These are phyloP conservation scores for Pluvialis apricaria DNA, from an alignment of 2,113 vertebrate species.

Conservation along the genomic window DNA sequence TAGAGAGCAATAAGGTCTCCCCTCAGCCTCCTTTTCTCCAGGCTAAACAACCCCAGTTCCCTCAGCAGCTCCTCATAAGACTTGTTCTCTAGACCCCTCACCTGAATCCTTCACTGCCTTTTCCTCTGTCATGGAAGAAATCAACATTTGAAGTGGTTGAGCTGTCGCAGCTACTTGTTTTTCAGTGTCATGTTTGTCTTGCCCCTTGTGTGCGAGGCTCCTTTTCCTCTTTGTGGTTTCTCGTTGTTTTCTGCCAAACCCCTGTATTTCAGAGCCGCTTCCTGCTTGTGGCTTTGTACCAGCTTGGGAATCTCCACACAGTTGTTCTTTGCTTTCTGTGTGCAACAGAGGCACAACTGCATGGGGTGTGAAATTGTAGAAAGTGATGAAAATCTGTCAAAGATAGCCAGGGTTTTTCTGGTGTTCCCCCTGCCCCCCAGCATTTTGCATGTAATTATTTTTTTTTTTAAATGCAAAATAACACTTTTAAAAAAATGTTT, in stretches of 20 bases:
- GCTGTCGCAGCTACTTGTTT: background rate
- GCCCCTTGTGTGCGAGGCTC: background rate
- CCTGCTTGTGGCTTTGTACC: background rate
- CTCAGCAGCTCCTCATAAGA: too few relatives aligned
- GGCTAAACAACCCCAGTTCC: too few relatives aligned
- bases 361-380: background rate
- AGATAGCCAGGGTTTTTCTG: background rate
- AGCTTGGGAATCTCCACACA: background rate
- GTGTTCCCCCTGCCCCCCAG: background rate
- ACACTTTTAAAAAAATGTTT: background rate
- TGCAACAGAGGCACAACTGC: background rate
- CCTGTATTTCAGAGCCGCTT: background rate
- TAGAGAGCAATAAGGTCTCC: too few relatives aligned
- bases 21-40: too few relatives aligned
- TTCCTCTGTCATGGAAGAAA: background rate
- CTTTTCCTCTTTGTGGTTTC: background rate
- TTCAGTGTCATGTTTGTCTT: background rate
- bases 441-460: background rate
- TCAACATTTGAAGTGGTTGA: accelerated
- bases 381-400: background rate
- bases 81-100: too few relatives aligned
- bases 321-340: background rate
- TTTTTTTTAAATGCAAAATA: background rate
- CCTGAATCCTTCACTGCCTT: background rate
- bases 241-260: background rate